Evolutionary conservation across 2,888 invertebrate genomes (phyloP).

Genomic region (Drosophila nr. fundita): DNA sequence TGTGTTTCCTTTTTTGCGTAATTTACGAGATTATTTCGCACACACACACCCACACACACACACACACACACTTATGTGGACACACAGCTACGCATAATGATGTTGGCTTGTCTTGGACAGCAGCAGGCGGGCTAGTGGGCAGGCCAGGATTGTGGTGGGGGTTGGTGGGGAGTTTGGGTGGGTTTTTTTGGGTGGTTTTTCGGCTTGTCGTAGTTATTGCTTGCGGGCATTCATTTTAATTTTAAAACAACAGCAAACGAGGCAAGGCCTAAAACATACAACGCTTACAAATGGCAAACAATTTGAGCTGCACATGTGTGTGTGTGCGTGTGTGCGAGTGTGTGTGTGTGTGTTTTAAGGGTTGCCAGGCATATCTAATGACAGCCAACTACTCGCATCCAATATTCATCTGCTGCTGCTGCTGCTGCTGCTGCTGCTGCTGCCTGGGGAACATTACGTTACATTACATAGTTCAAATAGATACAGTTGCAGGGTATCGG

Average conservation of each 20-base stretch:
- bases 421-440: not conserved
- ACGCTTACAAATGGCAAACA: conserved; percentile 81
- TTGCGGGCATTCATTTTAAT: conserved; percentile 81
- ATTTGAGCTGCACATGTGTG: conserved; percentile 57
- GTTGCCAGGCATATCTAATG: conserved; percentile 69
- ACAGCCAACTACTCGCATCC: conserved; percentile 58
- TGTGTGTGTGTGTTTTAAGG: conserved; percentile 53
- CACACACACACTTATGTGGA: conserved; percentile 39
- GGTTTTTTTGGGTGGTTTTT: conserved; percentile 31
- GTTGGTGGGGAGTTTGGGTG: conserved; percentile 1
- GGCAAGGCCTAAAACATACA: conserved; percentile 73
- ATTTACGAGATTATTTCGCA: conserved; percentile 81
- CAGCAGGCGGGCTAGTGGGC: conserved; percentile 31
- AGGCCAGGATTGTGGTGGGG: conserved; percentile 4
- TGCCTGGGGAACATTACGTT: conserved; percentile 3
- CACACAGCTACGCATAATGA: conserved; percentile 79
- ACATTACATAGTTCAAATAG: not conserved
- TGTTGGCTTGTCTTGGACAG: conserved; percentile 80
- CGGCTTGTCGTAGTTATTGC: conserved; percentile 80
- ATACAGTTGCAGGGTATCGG: not conserved
- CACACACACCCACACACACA: conserved; percentile 50
- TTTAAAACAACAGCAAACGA: conserved; percentile 78
- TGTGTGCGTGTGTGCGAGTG: not conserved
- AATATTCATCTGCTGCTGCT: conserved; percentile 32
- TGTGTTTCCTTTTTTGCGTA: conserved; percentile 80